Percentiles rank a stretch among this genome's conserved stretches.
Evolutionary conservation across 2,888 invertebrate species (phyloP).

Genomic region (Metalampra italica): DNA sequence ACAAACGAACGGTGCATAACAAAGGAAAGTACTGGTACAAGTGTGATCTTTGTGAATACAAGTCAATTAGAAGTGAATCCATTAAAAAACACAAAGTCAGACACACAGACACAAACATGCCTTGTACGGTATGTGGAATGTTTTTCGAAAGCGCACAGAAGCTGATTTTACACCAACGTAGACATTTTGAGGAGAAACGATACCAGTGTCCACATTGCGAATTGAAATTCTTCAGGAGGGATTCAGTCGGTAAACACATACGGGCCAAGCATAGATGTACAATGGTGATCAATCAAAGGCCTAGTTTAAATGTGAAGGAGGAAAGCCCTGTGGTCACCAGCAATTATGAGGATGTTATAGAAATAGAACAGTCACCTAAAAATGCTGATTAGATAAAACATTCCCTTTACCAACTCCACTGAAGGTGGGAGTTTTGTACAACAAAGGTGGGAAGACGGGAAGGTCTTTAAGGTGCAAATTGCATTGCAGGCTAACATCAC

Average conservation of each 20-base stretch:
- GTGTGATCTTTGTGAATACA: slow-evolving; percentile 51
- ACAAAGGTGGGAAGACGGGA: too few species aligned
- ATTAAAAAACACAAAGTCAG: slow-evolving; percentile 40
- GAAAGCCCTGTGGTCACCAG: not conserved
- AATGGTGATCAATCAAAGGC: slow-evolving; percentile 15
- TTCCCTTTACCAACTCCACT: not conserved
- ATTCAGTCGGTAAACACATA: slow-evolving; percentile 32
- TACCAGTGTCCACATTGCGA: slow-evolving; percentile 46
- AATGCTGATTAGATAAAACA: not conserved
- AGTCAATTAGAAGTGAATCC: slow-evolving; percentile 21
- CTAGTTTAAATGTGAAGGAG: slow-evolving; percentile 3
- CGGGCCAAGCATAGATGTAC: slow-evolving; percentile 19
- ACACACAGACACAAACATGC: slow-evolving; percentile 40
- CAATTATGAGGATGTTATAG: slow-evolving; percentile 7
- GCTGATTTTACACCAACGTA: slow-evolving; percentile 39
- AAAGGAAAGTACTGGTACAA: slow-evolving; percentile 29
- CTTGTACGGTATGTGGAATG: slow-evolving; percentile 49
- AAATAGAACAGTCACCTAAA: slow-evolving; percentile 10
- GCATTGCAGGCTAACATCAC: too few species aligned
- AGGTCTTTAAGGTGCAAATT: too few species aligned
- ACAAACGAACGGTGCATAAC: slow-evolving; percentile 40
- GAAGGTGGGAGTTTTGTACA: too few species aligned
- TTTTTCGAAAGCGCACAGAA: slow-evolving; percentile 43
- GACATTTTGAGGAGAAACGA: slow-evolving; percentile 47
- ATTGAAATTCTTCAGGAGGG: slow-evolving; percentile 34